phyloP scores from a whole-genome alignment of 2,888 invertebrate genomes.

The Aphodius granarius region DNA sequence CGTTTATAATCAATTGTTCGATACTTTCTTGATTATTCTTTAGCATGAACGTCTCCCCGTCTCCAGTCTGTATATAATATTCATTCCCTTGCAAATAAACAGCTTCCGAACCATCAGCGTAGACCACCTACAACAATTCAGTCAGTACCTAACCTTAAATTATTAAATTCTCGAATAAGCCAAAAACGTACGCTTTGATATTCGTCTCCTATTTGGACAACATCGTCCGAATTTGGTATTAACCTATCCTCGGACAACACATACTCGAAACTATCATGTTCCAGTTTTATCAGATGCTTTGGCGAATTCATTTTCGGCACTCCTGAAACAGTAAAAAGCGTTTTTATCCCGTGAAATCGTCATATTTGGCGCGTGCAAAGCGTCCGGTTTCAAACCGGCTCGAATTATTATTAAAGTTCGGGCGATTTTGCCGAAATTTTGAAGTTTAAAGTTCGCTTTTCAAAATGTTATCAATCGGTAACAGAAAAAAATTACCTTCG shows the following conservation, averaged over 20 bases:
- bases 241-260: constrained; percentile 16
- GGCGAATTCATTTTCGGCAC: neutral
- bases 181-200: constrained; percentile 16
- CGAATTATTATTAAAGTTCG: no score
- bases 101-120: constrained; percentile 19
- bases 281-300: constrained; percentile 7
- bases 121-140: constrained; percentile 20
- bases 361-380: neutral
- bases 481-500: constrained; percentile 11
- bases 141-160: neutral
- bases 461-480: constrained; percentile 29
- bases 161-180: neutral
- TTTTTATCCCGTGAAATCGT: neutral
- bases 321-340: neutral
- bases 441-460: constrained; percentile 22
- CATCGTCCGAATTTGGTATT: constrained; percentile 1
- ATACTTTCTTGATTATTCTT: constrained; percentile 21
- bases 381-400: no score
- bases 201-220: neutral
- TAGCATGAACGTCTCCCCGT: constrained; percentile 28
- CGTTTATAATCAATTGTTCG: constrained; percentile 19
- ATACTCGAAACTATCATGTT: constrained; percentile 20
- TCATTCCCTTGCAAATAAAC: constrained; percentile 28
- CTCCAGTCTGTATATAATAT: constrained; percentile 28
- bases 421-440: constrained; percentile 7